These are phyloP conservation scores for Centropyge bicolor DNA, from an alignment of 2,797 vertebrate genomes.

Conservation along the genomic window DNA sequence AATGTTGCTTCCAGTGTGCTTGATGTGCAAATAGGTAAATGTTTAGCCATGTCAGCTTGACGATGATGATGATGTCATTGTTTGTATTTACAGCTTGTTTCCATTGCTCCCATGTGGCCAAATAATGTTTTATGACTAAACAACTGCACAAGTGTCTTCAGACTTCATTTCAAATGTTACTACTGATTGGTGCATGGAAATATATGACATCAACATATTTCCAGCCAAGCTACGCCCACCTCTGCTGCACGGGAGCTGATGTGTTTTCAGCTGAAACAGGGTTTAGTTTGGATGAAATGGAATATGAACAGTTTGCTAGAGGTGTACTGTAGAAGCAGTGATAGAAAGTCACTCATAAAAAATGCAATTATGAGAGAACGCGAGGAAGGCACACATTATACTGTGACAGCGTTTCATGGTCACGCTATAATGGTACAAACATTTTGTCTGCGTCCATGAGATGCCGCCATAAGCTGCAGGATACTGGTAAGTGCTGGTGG, in stretches of 20 bases:
- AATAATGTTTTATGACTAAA: background rate
- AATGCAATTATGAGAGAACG: conserved; percentile 24
- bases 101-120: background rate
- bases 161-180: background rate
- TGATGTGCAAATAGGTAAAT: background rate
- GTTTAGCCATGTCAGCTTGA: background rate
- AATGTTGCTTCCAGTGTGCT: background rate
- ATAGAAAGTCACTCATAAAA: conserved; percentile 40
- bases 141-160: background rate
- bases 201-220: background rate
- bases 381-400: background rate
- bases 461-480: conserved; percentile 32
- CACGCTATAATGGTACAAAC: background rate
- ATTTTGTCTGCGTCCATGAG: background rate
- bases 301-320: background rate
- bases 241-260: background rate
- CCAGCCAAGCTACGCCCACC: background rate
- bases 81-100: background rate
- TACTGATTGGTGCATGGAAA: background rate
- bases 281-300: conserved; percentile 8
- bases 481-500: conserved; percentile 64
- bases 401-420: background rate
- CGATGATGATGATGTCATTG: background rate
- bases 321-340: background rate
- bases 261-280: background rate